Evolutionary conservation across 2,797 vertebrate species (phyloP), one percentile per base, ranked within the genome.

Genomic region (Sylvia borin): DNA sequence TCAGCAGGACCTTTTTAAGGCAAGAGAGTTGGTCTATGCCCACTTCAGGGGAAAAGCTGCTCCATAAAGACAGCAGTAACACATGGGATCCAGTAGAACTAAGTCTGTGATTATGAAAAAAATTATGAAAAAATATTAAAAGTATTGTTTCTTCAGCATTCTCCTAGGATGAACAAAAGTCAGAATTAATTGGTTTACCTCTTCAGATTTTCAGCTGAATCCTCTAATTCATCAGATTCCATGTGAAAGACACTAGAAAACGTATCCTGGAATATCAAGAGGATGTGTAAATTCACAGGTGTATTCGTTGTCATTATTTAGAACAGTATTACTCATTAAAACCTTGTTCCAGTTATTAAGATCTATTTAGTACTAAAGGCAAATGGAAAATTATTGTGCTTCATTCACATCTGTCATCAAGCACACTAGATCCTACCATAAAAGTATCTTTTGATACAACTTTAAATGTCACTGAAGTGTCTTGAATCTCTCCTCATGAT

Each of bases 171-270:
- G 47, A 58, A 54, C 13, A 64, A 3, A 93, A 82, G 72, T 21
- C 36, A 36, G 67, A 61, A 87, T 31, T 40, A 9, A 67, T 42
- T 60, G 11, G 42, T 92, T 98, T 98, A 99, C 99, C 99, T 99
- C 97, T 98, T 98, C 77, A 98, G 91, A 42, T 96, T 88, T 55
- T 98, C 98, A 20, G 98, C 76, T 53, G 98, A 95, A 81, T 98
- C 98, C 43, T 97, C 95, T 53, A 99, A 96, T 90, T 99, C 99
- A 75, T 99, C 98, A 62, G 98, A 98, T 92, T 99, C 99, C 99
- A 99, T 99, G 96, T 99, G 99, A 96, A 99, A 99, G 90, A 99
- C 98, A 54, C 99, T 99, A 95, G 99, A 99, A 98, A 99, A 99
- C 43, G 99, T 98, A 97, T 99, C 99, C 99, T 99, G 97, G 60